A percentile compares a stretch with the other conserved stretches of the same genome.
Conservation (phyloP, 2,888 invertebrate genomes). For the Pristionchus mayeri region DNA sequence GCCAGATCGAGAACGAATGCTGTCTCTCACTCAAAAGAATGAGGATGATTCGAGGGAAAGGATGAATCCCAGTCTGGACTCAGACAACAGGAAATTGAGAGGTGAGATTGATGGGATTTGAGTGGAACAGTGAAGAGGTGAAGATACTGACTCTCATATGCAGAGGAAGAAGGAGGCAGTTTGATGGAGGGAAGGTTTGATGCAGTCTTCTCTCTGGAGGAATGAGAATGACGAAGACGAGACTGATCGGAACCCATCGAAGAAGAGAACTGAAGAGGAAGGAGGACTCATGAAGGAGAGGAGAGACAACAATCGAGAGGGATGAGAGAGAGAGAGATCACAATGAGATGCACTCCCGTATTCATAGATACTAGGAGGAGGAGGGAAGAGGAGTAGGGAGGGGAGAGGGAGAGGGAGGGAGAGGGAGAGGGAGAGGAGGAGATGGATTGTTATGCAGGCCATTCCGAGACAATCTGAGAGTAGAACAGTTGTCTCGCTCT, state of each 20-base stretch:
- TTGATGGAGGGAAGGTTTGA: conserved; percentile 53
- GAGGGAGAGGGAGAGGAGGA: not conserved
- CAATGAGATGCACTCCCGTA: not conserved
- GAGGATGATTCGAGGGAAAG: not conserved
- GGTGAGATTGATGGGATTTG: too few species aligned
- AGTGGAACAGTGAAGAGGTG: too few species aligned
- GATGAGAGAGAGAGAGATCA: not conserved
- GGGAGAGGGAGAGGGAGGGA: not conserved
- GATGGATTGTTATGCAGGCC: conserved; percentile 17
- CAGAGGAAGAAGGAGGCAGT: conserved; percentile 51
- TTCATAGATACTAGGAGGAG: conserved; percentile 31
- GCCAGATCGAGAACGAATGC: conserved; percentile 49
- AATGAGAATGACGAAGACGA: conserved; percentile 46
- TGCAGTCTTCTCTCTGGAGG: conserved; percentile 36
- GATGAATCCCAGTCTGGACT: not conserved
- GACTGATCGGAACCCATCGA: conserved; percentile 55
- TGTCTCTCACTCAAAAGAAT: not conserved
- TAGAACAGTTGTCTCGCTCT: not conserved
- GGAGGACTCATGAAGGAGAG: not conserved
- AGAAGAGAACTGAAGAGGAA: too few species aligned
- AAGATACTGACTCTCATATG: conserved; percentile 53
- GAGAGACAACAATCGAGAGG: not conserved
- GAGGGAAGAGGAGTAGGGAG: not conserved
- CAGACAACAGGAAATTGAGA: conserved; percentile 1
- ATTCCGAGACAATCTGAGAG: not conserved